Percentiles rank a stretch among this genome's conserved stretches.
These are phyloP conservation scores for Digitonthophagus gazella DNA, from an alignment of 2,888 invertebrate genomes.

Conservation along the genomic window DNA sequence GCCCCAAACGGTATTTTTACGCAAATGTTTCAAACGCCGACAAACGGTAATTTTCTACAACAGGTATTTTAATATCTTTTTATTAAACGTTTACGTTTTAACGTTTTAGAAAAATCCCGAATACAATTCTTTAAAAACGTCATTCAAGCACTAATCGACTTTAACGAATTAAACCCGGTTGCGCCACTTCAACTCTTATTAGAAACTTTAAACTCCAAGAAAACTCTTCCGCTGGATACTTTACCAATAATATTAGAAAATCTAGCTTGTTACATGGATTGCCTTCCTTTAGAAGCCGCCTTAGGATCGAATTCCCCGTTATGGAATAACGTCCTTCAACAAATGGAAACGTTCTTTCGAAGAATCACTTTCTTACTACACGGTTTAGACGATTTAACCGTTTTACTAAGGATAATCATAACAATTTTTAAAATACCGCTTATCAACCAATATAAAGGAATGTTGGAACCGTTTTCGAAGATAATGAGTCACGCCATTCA, in stretches of 20 bases:
- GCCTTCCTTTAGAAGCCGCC: constrained; percentile 79
- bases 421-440: constrained; percentile 82
- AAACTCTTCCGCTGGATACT: constrained; percentile 67
- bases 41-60: too few relatives aligned
- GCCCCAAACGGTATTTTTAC: constrained; percentile 96
- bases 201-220: constrained; percentile 78
- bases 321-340: constrained; percentile 80
- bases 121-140: constrained; percentile 92
- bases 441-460: constrained; percentile 76
- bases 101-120: constrained; percentile 55
- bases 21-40: constrained; percentile 90
- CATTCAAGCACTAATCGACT: constrained; percentile 90
- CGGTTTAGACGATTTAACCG: constrained; percentile 68
- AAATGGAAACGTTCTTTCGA: constrained; percentile 84
- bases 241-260: constrained; percentile 83
- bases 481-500: constrained; percentile 91
- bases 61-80: neutral
- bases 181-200: constrained; percentile 89
- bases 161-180: constrained; percentile 92
- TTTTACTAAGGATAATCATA: constrained; percentile 73
- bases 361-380: constrained; percentile 69
- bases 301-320: constrained; percentile 65
- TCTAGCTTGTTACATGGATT: constrained; percentile 90
- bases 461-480: constrained; percentile 95
- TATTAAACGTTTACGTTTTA: constrained; percentile 5